A percentile compares a stretch with the other conserved stretches of the same genome.
Conservation (phyloP, 2,113 vertebrate species). For the Bubalus kerabau region DNA sequence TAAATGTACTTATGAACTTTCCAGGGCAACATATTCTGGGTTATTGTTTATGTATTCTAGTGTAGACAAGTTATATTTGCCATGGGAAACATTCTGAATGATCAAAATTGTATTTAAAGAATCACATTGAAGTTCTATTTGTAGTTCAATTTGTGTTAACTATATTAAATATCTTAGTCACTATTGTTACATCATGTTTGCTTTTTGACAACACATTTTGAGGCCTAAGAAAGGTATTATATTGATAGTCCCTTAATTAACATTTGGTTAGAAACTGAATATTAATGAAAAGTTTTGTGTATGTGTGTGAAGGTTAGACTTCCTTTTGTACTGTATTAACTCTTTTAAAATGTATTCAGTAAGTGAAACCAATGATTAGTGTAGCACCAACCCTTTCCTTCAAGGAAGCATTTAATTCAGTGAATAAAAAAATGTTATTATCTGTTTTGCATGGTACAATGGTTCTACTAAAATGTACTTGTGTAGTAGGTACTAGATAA, state of each 20-base stretch:
- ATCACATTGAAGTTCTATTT: not conserved
- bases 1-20: conserved; percentile 20
- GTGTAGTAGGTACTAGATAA: conserved; percentile 56
- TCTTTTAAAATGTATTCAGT: not conserved
- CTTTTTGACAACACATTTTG: conserved; percentile 43
- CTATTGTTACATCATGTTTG: conserved; percentile 31
- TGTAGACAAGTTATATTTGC: conserved; percentile 54
- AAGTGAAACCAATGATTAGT: conserved; percentile 53
- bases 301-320: conserved; percentile 45
- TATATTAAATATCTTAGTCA: conserved; percentile 47
- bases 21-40: not conserved
- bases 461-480: conserved; percentile 72
- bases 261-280: conserved; percentile 49
- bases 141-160: conserved; percentile 26
- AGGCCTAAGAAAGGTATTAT: conserved; percentile 47
- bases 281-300: conserved; percentile 33
- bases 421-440: conserved; percentile 53
- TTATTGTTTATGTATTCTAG: conserved; percentile 33
- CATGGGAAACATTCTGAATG: conserved; percentile 29
- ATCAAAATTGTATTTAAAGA: conserved; percentile 43
- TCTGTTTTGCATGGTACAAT: conserved; percentile 72
- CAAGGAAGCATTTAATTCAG: conserved; percentile 39
- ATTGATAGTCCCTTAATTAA: conserved; percentile 34
- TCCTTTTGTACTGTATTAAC: conserved; percentile 42
- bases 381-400: conserved; percentile 52